phyloP scores from a whole-genome alignment of 2,888 invertebrate genomes.

The Calameuta idolon region DNA sequence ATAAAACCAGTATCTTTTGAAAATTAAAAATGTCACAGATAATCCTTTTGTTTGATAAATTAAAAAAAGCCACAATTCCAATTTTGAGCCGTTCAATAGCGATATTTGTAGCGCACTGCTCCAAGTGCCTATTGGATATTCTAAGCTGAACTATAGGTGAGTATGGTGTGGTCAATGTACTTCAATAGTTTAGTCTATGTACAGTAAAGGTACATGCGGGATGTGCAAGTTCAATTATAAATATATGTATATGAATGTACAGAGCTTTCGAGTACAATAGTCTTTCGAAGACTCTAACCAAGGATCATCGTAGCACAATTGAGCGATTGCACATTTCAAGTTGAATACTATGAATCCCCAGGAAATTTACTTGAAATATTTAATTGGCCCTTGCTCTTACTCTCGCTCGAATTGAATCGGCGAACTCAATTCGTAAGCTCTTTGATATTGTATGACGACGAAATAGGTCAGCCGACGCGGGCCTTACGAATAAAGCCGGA shows the following conservation, averaged over 20 bases:
- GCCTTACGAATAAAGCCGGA: conserved; percentile 38
- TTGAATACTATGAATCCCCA: not conserved
- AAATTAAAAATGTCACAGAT: not conserved
- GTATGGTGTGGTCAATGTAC: not conserved
- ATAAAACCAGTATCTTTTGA: not conserved
- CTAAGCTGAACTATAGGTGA: not conserved
- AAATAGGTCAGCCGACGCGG: conserved; percentile 48
- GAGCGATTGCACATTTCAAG: not conserved
- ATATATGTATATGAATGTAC: not conserved
- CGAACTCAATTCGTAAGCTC: conserved; percentile 38
- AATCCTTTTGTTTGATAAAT: not conserved
- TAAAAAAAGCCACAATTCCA: not conserved
- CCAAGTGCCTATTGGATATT: not conserved
- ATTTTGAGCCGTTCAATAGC: not conserved
- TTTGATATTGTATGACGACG: conserved; percentile 45
- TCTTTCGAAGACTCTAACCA: not conserved
- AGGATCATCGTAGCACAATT: not conserved
- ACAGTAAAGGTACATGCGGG: not conserved
- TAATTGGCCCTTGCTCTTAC: conserved; percentile 43
- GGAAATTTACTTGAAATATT: conserved; percentile 33
- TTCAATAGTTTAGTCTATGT: not conserved
- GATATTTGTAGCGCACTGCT: not conserved
- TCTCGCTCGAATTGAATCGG: conserved; percentile 35
- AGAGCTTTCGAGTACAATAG: not conserved
- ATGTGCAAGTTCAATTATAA: not conserved